Base-by-base conservation (phyloP, 2,888 invertebrate genomes). In the Ceraclea dissimilis region DNA sequence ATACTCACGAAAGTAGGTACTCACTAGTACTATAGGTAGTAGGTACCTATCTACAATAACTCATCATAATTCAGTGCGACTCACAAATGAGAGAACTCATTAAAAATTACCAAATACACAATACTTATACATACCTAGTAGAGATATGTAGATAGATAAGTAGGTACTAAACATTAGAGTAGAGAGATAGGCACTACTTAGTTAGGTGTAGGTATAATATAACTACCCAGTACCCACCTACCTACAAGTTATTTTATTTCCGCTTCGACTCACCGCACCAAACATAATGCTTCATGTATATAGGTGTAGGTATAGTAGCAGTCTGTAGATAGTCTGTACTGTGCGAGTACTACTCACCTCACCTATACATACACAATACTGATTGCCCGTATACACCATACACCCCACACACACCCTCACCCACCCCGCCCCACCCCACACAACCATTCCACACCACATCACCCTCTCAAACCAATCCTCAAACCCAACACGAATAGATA, bases 371-470 rank as follows among this genome's bases (percentile, higher is more conserved):
- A 22, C 54, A 18, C 51, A 21, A 76, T 77, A 77, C 78, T 78
- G 78, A 78, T 78, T 78, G 78, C 78, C 78, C 77, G 76, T 78
- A 78, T 78, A 76, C 77, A 62, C 60, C 76, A 78, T 78, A 76
- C 77, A 62, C 60, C 76, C 76, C 75, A 74, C 74, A n/a, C n/a
- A n/a, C 75, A 74, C 72, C 72, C 75, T 54, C 52, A 57, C 47
- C 54, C 58, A 52, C 59, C 58, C 54, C 75, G 73, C 72, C 52
- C 57, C 58, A 48, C 76, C 63, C 57, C 76, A 75, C 75, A 74
- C 74, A 74, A 70, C 65, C 72, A 71, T 75, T 73, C 72, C 73
- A 75, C 72, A 72, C 76, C 73, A 73, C 72, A 75, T 58, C 52
- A 53, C 51, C 49, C 59, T 51, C 61, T 59, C 57, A 75, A 75